These are phyloP conservation scores for Monochamus saltuarius DNA, from an alignment of 1,140 invertebrate species.

Conservation along the genomic window DNA sequence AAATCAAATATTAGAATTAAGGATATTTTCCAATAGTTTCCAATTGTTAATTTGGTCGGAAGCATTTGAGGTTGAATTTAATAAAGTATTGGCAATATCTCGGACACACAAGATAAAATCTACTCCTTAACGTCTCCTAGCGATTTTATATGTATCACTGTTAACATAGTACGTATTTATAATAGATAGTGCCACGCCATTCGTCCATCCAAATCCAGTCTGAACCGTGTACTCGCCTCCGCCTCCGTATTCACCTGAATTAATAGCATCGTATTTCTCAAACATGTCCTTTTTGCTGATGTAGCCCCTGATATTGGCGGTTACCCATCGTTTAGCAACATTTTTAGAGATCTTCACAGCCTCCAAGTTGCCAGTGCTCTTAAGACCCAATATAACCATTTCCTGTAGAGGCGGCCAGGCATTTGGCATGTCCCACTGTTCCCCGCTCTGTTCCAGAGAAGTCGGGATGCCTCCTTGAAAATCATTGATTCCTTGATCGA, in stretches of 20 bases:
- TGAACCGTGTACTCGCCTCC: slow-evolving; percentile 91
- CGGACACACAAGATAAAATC: too few species aligned
- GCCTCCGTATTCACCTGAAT: slow-evolving; percentile 71
- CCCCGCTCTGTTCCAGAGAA: slow-evolving; percentile 67
- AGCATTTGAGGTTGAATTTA: too few species aligned
- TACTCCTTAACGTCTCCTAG: too few species aligned
- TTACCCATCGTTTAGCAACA: slow-evolving; percentile 71
- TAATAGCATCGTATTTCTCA: slow-evolving; percentile 83
- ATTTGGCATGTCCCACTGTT: slow-evolving; percentile 92
- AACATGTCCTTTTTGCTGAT: slow-evolving; percentile 65
- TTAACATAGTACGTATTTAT: slow-evolving; percentile 25
- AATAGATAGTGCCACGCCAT: slow-evolving; percentile 66
- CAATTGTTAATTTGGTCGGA: too few species aligned
- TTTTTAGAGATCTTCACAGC: slow-evolving; percentile 66
- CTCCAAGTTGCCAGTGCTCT: slow-evolving; percentile 58
- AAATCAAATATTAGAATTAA: too few species aligned
- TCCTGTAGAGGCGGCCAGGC: slow-evolving; percentile 87
- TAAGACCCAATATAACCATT: slow-evolving; percentile 69
- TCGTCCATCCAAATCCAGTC: slow-evolving; percentile 92
- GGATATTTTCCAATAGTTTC: too few species aligned
- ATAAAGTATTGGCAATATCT: too few species aligned
- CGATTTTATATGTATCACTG: too few species aligned
- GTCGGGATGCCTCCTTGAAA: slow-evolving; percentile 72
- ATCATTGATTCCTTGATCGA: slow-evolving; percentile 52
- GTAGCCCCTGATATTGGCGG: slow-evolving; percentile 68